Base-by-base conservation (phyloP, 2,113 vertebrate genomes). In the Clinocottus analis region DNA sequence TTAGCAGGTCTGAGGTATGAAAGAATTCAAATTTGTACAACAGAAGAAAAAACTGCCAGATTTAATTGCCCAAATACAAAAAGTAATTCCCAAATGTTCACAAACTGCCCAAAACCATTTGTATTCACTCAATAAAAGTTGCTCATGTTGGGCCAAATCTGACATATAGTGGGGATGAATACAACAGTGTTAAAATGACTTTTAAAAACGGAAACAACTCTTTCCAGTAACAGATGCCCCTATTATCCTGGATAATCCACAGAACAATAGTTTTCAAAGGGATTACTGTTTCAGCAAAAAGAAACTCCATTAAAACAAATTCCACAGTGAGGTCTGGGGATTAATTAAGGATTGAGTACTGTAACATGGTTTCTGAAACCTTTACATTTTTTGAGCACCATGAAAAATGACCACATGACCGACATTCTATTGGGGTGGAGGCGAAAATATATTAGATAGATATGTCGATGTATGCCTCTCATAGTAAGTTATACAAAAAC, bases 261-360 rank as follows among this genome's bases (percentile, higher is more conserved):
- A 70, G 49, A 72, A 58, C 70, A 73, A 61, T 27, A 58, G 37
- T 31, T 64, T 75, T 84, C 17, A 53, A 5, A 16, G 11, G 31
- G 23, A 77, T 16, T 56, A 35, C 47, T 56, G 17, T 31, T 60
- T 51, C 12, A 5, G 4, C 17, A 27, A 21, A 61, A 71, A 66
- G 19, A n/a, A 2, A 19, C 51, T 63, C 47, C 21, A 53, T 2
- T 55, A 17, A 60, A 33, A 60, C 25, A 75, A 59, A 2, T 49
- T 60, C 49, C 23, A 39, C 33, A 70, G 23, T 59, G 17, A 65
- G 21, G 35, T 64, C n/a, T 59, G 33, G 53, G 45, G 27, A 63
- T 62, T 45, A 72, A 41, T 17, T 12, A 45, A n/a, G n/a, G n/a
- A n/a, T n/a, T n/a, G 25, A 17, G 17, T 29, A 33, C 27, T 31